A percentile compares a stretch with the other conserved stretches of the same genome.
These are phyloP conservation scores for Aldrovandia affinis DNA, from an alignment of 2,797 vertebrate species.

Conservation along the genomic window DNA sequence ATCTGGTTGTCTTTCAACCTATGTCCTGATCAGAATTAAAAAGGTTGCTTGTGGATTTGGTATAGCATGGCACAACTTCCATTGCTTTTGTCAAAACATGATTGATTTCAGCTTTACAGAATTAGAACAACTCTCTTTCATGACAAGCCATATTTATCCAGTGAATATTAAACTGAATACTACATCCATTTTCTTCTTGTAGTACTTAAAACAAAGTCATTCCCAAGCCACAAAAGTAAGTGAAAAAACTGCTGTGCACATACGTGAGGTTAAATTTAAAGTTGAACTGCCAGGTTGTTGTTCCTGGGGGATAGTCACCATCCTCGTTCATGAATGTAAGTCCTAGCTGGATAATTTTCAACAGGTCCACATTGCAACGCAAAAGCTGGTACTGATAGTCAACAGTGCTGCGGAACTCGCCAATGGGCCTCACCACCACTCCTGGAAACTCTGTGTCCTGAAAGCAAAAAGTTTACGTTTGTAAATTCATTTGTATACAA, in stretches of 20 bases:
- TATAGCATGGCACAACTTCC: neutral
- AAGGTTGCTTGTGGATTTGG: neutral
- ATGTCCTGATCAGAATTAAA: neutral
- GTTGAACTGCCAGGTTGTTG: conserved; percentile 98
- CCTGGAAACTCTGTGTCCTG: conserved; percentile 98
- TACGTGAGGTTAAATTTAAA: conserved; percentile 99
- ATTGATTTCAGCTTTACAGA: neutral
- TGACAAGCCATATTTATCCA: neutral
- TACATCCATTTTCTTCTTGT: neutral
- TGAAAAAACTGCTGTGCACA: conserved; percentile 44
- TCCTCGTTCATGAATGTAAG: conserved; percentile 97
- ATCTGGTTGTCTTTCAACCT: too few relatives aligned
- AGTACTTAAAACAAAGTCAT: neutral
- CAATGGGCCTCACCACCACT: conserved; percentile 93
- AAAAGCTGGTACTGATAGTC: conserved; percentile 98
- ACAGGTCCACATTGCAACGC: conserved; percentile 93
- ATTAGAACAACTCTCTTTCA: neutral
- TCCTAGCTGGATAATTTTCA: conserved; percentile 98
- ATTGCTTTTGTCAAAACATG: too few relatives aligned
- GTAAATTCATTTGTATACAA: too few relatives aligned
- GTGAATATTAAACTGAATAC: neutral
- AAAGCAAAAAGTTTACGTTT: too few relatives aligned
- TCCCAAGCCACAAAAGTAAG: neutral
- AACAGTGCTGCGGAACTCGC: conserved; percentile 96
- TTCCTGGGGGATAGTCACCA: conserved; percentile 90